Evolutionary conservation across 2,888 invertebrate species (phyloP), one percentile per base, ranked within the genome.

Genomic region (Eupithecia subfuscata): DNA sequence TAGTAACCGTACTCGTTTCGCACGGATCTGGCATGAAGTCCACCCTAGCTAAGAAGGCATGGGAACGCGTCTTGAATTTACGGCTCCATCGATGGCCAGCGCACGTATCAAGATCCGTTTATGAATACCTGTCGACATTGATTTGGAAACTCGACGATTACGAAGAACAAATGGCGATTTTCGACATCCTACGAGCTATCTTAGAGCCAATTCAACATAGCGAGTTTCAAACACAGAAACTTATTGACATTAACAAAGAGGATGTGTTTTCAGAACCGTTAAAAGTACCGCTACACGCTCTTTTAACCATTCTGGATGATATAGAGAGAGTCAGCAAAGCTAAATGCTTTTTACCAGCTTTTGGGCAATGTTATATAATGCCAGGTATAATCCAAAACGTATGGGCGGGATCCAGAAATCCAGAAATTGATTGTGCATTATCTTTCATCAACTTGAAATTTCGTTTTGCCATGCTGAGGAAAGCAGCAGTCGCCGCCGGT

Each of bases 21-120:
- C 88, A 88, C 63, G 81, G 80, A 37, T 84, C 88, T 0, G 88
- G 88, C 9, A 43, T 88, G 22, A 79, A 78, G 43, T 73, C 82
- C 73, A 69, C 84, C 6, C 43, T 84, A 30, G 75, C 83, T 8
- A 72, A 80, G 34, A 84, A 84, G 73, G 73, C 82, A 5, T 87
- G 87, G 88, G 77, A 78, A 63, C 34, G 75, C 2, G 75, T 84
- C 60, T 71, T 87, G 16, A 72, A 71, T 8, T 79, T 80, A 0
- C 73, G 79, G 0, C 80, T 80, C 6, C 81, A 83, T 43, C 69
- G 71, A 6, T 81, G 69, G 34, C 78, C 85, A 0, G 75, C 73
- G 3, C 71, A 78, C 18, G 75, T 85, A 8, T 71, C 83, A 7
- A 77, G 76, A 34, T 84, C 82, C 7, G 70, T 81, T 2, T 87